phyloP scores from a whole-genome alignment of 2,113 vertebrate genomes.

The Calypte anna region DNA sequence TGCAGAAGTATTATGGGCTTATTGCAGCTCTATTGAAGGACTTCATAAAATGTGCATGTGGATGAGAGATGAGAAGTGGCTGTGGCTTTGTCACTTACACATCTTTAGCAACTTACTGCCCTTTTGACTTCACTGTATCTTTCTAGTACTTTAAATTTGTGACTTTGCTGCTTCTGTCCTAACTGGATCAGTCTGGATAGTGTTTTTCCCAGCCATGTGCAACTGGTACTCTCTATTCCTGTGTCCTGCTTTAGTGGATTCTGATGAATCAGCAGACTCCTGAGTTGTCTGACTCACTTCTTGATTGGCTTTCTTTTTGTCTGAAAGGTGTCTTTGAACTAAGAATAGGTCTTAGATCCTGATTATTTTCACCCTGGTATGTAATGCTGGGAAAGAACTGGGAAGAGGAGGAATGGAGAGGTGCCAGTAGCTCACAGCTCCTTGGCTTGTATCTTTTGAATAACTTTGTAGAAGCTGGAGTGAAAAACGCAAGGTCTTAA shows the following conservation, averaged over 20 bases:
- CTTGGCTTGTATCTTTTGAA: neutral
- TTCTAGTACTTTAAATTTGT: neutral
- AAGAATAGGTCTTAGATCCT: neutral
- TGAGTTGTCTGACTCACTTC: neutral
- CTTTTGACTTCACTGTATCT: neutral
- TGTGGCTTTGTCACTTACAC: neutral
- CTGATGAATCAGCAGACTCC: neutral
- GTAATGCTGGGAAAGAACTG: neutral
- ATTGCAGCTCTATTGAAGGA: neutral
- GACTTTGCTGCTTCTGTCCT: neutral
- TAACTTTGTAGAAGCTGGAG: neutral
- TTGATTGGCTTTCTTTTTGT: neutral
- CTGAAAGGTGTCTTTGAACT: neutral
- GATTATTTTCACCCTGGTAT: neutral
- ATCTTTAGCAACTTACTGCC: neutral
- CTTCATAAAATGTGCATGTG: fast-evolving
- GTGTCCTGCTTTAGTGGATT: neutral
- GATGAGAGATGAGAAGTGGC: neutral
- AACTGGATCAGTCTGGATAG: neutral
- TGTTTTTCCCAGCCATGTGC: neutral
- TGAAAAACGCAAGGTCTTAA: neutral
- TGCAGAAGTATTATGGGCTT: neutral
- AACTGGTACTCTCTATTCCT: neutral
- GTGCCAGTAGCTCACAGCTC: neutral
- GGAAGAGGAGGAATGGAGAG: neutral